phyloP scores from a whole-genome alignment of 2,797 vertebrate species.

The Helarctos malayanus region DNA sequence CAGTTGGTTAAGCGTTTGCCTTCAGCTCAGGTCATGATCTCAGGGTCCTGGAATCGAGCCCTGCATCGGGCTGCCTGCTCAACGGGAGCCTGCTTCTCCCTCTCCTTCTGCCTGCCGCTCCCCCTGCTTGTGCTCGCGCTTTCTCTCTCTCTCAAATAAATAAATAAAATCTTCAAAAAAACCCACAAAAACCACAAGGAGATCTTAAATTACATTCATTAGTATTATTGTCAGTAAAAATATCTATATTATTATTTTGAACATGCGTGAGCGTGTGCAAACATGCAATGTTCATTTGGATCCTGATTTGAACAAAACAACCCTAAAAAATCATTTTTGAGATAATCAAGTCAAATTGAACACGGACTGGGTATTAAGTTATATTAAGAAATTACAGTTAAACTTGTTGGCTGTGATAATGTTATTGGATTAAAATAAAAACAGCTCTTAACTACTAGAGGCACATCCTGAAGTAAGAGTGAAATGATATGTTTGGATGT shows the following conservation, averaged over 20 bases:
- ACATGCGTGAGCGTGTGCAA: background rate
- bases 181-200: background rate
- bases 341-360: background rate
- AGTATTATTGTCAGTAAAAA: slow-evolving; percentile 20
- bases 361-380: background rate
- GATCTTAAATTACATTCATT: slow-evolving; percentile 22
- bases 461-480: slow-evolving; percentile 33
- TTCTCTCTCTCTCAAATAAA: too few relatives aligned
- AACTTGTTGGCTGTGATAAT: slow-evolving; percentile 17
- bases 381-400: slow-evolving; percentile 1
- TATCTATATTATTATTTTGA: slow-evolving; percentile 41
- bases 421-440: slow-evolving; percentile 37
- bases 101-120: too few relatives aligned
- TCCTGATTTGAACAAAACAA: slow-evolving; percentile 29
- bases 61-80: too few relatives aligned
- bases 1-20: too few relatives aligned
- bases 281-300: background rate
- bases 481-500: background rate
- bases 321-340: slow-evolving; percentile 3
- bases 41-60: too few relatives aligned
- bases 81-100: too few relatives aligned
- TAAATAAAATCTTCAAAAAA: too few relatives aligned
- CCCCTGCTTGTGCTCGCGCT: too few relatives aligned
- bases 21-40: too few relatives aligned
- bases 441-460: slow-evolving; percentile 20